Percentiles rank a stretch among this genome's conserved stretches.
These are phyloP conservation scores for Myathropa florea DNA, from an alignment of 2,888 invertebrate genomes.

Conservation along the genomic window DNA sequence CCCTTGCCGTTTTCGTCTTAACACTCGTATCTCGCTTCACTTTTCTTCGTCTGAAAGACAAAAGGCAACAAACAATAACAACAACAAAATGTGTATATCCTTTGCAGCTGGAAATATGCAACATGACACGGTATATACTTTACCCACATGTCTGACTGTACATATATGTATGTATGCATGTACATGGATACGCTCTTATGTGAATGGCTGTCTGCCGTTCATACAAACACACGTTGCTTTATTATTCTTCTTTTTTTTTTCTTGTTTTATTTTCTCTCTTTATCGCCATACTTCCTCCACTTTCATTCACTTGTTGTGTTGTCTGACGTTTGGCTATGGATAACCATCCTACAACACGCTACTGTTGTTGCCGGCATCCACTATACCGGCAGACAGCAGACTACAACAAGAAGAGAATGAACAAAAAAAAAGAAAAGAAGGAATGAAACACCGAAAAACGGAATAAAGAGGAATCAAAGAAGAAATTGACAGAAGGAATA, in stretches of 20 bases:
- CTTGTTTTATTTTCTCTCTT: conserved; percentile 36
- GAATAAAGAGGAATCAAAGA: conserved; percentile 50
- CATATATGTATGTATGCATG: neutral
- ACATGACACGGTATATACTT: conserved; percentile 11
- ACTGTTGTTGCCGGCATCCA: conserved; percentile 65
- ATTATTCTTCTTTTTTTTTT: conserved; percentile 28
- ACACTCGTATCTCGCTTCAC: too few species aligned
- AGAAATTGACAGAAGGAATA: conserved; percentile 55
- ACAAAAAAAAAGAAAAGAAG: conserved; percentile 36
- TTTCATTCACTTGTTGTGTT: conserved; percentile 71
- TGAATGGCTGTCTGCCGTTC: conserved; percentile 29
- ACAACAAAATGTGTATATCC: conserved; percentile 20
- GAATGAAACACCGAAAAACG: conserved; percentile 45
- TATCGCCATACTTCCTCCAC: conserved; percentile 57
- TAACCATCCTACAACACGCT: conserved; percentile 67
- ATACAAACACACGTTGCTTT: conserved; percentile 49
- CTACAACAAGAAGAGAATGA: conserved; percentile 7
- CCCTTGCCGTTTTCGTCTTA: neutral
- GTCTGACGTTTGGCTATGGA: conserved; percentile 60
- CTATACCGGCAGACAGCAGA: conserved; percentile 56
- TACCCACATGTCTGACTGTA: neutral
- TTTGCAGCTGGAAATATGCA: conserved; percentile 50
- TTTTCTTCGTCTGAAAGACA: neutral
- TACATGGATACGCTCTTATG: neutral
- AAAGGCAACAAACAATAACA: neutral